Percentiles rank a stretch among this genome's conserved stretches.
phyloP scores from a whole-genome alignment of 2,797 vertebrate species.

The Monodelphis domestica region DNA sequence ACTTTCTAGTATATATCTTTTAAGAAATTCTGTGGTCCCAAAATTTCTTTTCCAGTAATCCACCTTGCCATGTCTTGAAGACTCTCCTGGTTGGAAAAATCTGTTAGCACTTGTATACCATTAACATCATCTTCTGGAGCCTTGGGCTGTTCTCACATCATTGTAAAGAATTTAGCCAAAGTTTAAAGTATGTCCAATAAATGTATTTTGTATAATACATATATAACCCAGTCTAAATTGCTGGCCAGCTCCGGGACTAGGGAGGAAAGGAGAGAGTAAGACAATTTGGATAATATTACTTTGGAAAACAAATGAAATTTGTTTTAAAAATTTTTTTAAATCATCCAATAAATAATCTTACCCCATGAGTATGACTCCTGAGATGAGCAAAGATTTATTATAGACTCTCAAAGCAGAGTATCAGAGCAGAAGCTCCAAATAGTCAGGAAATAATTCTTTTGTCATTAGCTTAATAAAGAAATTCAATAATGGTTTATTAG shows the following conservation, averaged over 20 bases:
- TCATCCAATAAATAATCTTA: not conserved
- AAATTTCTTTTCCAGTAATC: not conserved
- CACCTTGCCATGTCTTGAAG: not conserved
- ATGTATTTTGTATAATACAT: no score
- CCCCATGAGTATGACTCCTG: constrained; percentile 15
- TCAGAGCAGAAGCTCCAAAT: constrained; percentile 23
- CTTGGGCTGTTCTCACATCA: not conserved
- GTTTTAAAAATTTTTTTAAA: no score
- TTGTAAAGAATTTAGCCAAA: not conserved
- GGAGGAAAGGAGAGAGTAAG: no score
- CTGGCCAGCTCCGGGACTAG: no score
- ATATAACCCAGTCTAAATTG: no score
- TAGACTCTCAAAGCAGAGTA: constrained; percentile 38
- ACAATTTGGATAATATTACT: no score
- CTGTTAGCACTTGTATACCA: not conserved
- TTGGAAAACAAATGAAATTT: no score
- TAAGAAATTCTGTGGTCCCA: not conserved
- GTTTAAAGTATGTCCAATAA: not conserved
- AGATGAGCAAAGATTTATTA: constrained; percentile 22
- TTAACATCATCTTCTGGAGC: no score
- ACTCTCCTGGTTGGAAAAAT: not conserved
- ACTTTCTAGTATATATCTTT: no score
- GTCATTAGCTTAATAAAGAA: constrained; percentile 54
- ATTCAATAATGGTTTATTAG: constrained; percentile 59
- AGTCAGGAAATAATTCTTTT: constrained; percentile 63